Base-by-base conservation (phyloP, 2,113 vertebrate species). In the Leptobrachium leishanense region DNA sequence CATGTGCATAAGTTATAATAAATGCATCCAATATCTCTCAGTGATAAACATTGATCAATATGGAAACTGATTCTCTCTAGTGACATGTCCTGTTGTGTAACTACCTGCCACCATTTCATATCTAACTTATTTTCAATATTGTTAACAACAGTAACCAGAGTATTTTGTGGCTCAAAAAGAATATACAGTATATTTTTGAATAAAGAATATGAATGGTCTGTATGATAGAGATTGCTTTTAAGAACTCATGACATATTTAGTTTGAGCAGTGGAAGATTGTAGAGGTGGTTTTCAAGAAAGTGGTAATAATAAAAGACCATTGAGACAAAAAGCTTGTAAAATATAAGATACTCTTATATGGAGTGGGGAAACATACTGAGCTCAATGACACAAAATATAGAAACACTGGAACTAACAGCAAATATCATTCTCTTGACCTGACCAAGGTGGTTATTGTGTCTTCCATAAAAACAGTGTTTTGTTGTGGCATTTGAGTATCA, bases 121-220 rank as follows among this genome's bases (percentile, higher is more conserved):
- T 31, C 20, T 31, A 31, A 31, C 20, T 31, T 31, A 31, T 31
- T 31, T 31, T 31, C 0, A 31, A 31, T 31, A 31, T 31, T 31
- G n/a, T 40, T 72, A 54, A 54, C 69, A 54, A 54, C 69, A 53
- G 46, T 72, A 72, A 72, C 53, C 46, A 54, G 41, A 53, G 20
- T 50, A 70, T 44, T 72, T 72, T 72, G 13, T 31, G 69, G 69
- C 39, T 6, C 20, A 40, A 72, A 31, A 41, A 20, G 69, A n/a
- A 40, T 10, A 11, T 31, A 31, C 20, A 31, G 20, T 31, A n/a
- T 40, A 2, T 5, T 72, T 9, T 39, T 54, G n/a, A 12, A 55
- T n/a, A 31, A 12, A 12, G 11, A 59, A 3, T 31, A 31, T 31
- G 20, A 31, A 31, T 31, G 20, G 46, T 43, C 50, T 72, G 46